phyloP scores from a whole-genome alignment of 2,113 vertebrate genomes.

The Heterotis niloticus region DNA sequence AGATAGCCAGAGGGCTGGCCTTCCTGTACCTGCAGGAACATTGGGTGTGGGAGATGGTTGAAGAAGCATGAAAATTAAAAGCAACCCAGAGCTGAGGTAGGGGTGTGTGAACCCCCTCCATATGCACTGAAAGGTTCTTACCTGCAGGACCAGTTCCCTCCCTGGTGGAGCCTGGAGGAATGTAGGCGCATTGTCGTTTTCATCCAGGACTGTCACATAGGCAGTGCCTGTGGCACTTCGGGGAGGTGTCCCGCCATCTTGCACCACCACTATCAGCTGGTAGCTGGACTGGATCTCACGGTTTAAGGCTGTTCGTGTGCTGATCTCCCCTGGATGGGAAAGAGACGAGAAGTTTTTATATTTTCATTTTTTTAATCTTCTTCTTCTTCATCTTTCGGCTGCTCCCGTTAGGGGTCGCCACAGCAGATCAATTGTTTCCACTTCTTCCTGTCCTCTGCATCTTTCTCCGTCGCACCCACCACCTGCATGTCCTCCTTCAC shows the following conservation, averaged over 20 bases:
- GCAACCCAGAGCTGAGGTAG: too few species aligned
- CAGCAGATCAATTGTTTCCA: too few species aligned
- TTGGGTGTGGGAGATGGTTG: conserved; percentile 7
- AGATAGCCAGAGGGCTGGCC: conserved; percentile 76
- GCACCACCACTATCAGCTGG: conserved; percentile 85
- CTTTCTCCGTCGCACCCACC: too few species aligned
- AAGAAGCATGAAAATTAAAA: too few species aligned
- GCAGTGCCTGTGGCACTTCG: conserved; percentile 85
- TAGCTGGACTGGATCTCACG: conserved; percentile 89
- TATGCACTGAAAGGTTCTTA: conserved; percentile 40
- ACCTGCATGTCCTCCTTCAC: too few species aligned
- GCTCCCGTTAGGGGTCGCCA: too few species aligned
- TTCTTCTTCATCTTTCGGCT: too few species aligned
- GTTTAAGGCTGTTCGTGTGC: conserved; percentile 78
- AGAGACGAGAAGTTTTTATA: not conserved
- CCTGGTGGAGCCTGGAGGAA: conserved; percentile 72
- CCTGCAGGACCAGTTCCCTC: conserved; percentile 75
- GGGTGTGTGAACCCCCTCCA: not conserved
- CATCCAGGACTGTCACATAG: conserved; percentile 84
- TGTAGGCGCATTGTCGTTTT: conserved; percentile 84
- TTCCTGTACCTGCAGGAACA: conserved; percentile 74
- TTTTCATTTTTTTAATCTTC: too few species aligned
- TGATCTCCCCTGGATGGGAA: conserved; percentile 78
- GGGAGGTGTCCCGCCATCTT: conserved; percentile 84
- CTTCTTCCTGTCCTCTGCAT: too few species aligned